These are phyloP conservation scores for Lasiommata megera DNA, from an alignment of 2,888 invertebrate species.

Conservation along the genomic window DNA sequence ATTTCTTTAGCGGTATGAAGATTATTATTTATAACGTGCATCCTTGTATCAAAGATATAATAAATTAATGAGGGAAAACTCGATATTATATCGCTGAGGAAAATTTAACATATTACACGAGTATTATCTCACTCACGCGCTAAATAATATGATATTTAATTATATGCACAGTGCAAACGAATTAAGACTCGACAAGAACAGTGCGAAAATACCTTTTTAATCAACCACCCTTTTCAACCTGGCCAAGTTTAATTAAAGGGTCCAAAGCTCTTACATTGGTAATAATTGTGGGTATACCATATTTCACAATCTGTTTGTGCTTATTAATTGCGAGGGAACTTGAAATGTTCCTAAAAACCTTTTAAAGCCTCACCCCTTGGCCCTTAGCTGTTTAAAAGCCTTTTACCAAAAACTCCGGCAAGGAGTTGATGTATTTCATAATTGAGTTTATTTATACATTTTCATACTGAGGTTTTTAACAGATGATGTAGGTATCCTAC, in stretches of 20 bases:
- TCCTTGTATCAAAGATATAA: no score
- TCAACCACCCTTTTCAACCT: conserved; percentile 44
- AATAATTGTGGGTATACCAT: conserved; percentile 45
- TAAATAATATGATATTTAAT: no score
- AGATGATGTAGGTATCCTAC: not conserved
- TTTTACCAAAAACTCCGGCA: conserved; percentile 1
- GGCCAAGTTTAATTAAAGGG: conserved; percentile 64
- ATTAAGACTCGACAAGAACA: conserved; percentile 41
- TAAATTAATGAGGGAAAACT: no score
- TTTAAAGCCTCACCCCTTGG: conserved; percentile 14
- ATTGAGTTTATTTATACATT: not conserved
- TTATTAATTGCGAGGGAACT: conserved; percentile 19
- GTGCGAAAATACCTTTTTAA: conserved; percentile 53
- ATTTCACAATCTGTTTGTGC: conserved; percentile 18
- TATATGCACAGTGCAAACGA: no score
- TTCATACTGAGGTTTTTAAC: not conserved
- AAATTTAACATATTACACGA: no score
- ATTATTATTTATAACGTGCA: no score
- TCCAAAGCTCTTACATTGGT: conserved; percentile 65
- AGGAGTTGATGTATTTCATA: not conserved
- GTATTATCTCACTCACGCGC: no score
- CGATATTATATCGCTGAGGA: no score
- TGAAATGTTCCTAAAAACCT: conserved; percentile 15
- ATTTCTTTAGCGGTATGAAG: no score
- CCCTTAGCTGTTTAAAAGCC: conserved; percentile 5